Conservation (phyloP, 1,140 invertebrate genomes). For the Hermetia illucens region DNA sequence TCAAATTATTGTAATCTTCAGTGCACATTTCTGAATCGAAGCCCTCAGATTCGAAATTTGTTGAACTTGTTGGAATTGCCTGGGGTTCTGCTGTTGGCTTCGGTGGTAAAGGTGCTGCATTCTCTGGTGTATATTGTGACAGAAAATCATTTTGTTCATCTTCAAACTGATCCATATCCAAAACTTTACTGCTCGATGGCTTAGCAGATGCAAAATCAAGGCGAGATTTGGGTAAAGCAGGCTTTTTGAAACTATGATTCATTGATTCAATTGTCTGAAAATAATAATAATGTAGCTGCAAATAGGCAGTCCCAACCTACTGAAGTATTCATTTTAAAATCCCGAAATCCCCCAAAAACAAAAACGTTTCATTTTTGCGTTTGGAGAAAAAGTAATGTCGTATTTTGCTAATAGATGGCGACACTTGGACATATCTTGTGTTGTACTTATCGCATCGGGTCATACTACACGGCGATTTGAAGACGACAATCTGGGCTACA, state of each 20-base stretch:
- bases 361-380: too few relatives aligned
- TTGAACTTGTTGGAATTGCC: background rate
- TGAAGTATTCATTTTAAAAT: too few relatives aligned
- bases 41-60: background rate
- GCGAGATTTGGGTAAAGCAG: conserved; percentile 13
- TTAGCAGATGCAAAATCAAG: background rate
- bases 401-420: too few relatives aligned
- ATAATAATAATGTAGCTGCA: too few relatives aligned
- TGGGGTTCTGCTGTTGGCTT: background rate
- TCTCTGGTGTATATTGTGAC: conserved; percentile 21
- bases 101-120: conserved; percentile 8
- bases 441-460: too few relatives aligned
- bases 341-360: too few relatives aligned
- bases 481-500: too few relatives aligned
- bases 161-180: background rate
- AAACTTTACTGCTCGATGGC: too few relatives aligned
- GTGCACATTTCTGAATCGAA: conserved; percentile 7
- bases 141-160: conserved; percentile 11
- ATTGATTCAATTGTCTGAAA: conserved; percentile 19
- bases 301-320: too few relatives aligned
- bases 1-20: conserved; percentile 23
- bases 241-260: conserved; percentile 29
- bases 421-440: too few relatives aligned
- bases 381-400: too few relatives aligned
- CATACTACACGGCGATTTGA: too few relatives aligned